A percentile compares a stretch with the other conserved stretches of the same genome.
Evolutionary conservation across 2,797 vertebrate species (phyloP).

Genomic region (Centroberyx gerrardi): DNA sequence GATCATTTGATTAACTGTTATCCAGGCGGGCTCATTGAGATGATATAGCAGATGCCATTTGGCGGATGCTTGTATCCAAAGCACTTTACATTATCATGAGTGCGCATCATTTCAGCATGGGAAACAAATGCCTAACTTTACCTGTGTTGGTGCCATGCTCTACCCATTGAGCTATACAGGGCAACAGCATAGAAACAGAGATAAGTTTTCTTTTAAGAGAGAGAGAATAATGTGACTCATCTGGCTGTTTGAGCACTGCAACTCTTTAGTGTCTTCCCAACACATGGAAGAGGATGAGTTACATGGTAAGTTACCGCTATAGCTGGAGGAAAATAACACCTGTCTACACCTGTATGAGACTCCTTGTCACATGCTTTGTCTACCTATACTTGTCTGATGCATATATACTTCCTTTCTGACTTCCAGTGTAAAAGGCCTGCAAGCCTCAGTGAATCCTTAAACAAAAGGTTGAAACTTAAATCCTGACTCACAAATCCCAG

Average conservation of each 20-base stretch:
- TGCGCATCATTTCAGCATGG: neutral
- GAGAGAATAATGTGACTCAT: slow-evolving; percentile 14
- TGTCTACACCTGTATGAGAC: slow-evolving; percentile 44
- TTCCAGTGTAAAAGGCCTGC: slow-evolving; percentile 57
- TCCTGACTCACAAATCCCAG: slow-evolving; percentile 74
- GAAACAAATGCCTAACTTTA: neutral
- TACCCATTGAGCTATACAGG: no score
- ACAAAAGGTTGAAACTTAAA: slow-evolving; percentile 72
- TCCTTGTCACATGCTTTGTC: slow-evolving; percentile 25
- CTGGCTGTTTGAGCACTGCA: slow-evolving; percentile 1
- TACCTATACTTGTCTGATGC: slow-evolving; percentile 48
- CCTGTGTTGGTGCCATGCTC: no score
- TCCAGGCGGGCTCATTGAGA: no score
- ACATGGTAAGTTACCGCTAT: slow-evolving; percentile 23
- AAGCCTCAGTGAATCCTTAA: slow-evolving; percentile 66
- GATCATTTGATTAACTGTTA: no score
- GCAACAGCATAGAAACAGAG: no score
- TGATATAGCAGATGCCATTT: neutral
- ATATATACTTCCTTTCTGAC: slow-evolving; percentile 53
- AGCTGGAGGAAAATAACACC: slow-evolving; percentile 7
- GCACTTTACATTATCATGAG: neutral
- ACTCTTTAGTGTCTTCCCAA: slow-evolving; percentile 23
- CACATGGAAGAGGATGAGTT: slow-evolving; percentile 12
- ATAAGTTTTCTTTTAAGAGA: neutral
- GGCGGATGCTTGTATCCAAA: neutral